These are phyloP conservation scores for Nyctereutes procyonoides DNA, from an alignment of 2,113 vertebrate genomes.

Conservation along the genomic window DNA sequence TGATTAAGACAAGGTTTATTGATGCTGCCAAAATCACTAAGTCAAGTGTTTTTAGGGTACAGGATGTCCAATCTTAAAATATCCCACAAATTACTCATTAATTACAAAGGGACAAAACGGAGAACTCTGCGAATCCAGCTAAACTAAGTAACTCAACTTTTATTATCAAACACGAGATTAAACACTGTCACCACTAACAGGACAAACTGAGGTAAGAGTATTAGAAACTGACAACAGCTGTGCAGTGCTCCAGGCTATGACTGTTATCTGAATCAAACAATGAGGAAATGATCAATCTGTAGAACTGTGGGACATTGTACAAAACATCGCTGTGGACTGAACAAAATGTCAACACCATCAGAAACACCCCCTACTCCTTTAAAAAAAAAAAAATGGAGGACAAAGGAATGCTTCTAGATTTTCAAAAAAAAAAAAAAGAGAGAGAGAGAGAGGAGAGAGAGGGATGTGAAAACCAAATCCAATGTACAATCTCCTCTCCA, in stretches of 20 bases:
- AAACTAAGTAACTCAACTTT: neutral
- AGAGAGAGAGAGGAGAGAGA: neutral
- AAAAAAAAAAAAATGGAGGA: neutral
- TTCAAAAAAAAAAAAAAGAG: neutral
- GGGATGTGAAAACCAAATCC: neutral
- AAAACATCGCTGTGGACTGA: neutral
- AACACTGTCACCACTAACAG: neutral
- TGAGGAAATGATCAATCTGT: neutral
- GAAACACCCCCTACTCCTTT: neutral
- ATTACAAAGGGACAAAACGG: slow-evolving; percentile 35
- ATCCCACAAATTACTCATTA: neutral
- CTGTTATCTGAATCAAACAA: neutral
- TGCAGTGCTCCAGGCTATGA: neutral
- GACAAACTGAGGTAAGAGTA: neutral
- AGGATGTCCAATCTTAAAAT: neutral
- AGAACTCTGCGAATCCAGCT: neutral
- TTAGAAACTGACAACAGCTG: neutral
- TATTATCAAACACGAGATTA: neutral
- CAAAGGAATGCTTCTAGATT: neutral
- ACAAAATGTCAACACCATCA: neutral
- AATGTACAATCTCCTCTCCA: neutral
- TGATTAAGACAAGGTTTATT: slow-evolving; percentile 26
- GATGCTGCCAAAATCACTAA: neutral
- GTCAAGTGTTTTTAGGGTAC: neutral
- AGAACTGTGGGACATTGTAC: neutral